phyloP scores from a whole-genome alignment of 92 coral and sea anemone species.

The Plumapathes pennacea region DNA sequence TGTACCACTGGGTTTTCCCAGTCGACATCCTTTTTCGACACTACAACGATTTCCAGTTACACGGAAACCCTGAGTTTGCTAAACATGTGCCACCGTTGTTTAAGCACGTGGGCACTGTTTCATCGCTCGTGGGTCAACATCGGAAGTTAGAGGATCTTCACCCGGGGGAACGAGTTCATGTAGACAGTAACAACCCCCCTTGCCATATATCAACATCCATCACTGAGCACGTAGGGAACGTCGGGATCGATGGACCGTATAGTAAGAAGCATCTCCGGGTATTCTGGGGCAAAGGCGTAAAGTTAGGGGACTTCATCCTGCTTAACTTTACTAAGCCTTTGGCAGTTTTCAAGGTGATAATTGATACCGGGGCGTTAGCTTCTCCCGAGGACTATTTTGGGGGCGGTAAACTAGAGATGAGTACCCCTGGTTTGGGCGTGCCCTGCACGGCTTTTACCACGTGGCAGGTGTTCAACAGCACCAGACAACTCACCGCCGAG shows the following conservation, averaged over 20 bases:
- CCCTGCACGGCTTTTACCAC: constrained; percentile 30
- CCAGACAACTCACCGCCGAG: constrained; percentile 27
- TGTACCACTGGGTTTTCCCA: constrained; percentile 80
- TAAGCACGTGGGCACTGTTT: constrained; percentile 63
- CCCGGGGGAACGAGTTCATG: constrained; percentile 21
- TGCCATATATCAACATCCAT: constrained; percentile 55
- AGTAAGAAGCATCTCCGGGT: constrained; percentile 28
- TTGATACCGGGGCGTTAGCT: constrained; percentile 58
- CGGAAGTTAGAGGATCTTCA: constrained; percentile 48
- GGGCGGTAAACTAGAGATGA: constrained; percentile 37
- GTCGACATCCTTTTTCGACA: constrained; percentile 72
- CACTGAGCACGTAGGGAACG: background rate
- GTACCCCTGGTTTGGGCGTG: constrained; percentile 15
- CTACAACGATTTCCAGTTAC: constrained; percentile 61
- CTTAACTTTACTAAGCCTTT: constrained; percentile 42
- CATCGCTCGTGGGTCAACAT: constrained; percentile 62
- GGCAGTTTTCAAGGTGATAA: constrained; percentile 17
- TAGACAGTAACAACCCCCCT: constrained; percentile 57
- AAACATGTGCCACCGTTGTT: constrained; percentile 57
- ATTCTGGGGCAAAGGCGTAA: constrained; percentile 62
- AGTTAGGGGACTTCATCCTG: constrained; percentile 36
- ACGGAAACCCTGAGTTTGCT: constrained; percentile 68
- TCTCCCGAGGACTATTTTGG: constrained; percentile 73
- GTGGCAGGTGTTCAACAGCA: constrained; percentile 23
- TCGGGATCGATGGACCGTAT: constrained; percentile 31